Evolutionary conservation across 2,888 invertebrate genomes (phyloP).

Genomic region (Conchocele bisecta): DNA sequence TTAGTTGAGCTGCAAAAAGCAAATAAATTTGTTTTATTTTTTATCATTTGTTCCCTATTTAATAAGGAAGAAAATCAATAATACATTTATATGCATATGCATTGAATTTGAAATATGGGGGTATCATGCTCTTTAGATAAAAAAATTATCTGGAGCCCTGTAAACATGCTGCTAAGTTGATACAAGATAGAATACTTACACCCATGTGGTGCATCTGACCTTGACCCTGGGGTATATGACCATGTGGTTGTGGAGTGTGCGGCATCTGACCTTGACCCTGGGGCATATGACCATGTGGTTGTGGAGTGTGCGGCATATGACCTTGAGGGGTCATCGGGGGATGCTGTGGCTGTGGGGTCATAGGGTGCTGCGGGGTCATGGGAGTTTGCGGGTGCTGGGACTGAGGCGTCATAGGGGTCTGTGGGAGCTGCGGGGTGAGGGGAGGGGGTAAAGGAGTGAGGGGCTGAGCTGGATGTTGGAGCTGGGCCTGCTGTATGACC

Average conservation of each 20-base stretch:
- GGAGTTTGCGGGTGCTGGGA: neutral
- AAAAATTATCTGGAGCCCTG: too few relatives aligned
- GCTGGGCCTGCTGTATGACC: constrained; percentile 53
- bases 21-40: too few relatives aligned
- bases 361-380: constrained; percentile 4
- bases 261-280: neutral
- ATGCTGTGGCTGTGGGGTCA: constrained; percentile 52
- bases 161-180: too few relatives aligned
- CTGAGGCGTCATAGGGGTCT: constrained; percentile 42
- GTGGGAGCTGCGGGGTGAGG: constrained; percentile 42
- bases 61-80: too few relatives aligned
- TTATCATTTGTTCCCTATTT: too few relatives aligned
- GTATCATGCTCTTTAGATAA: too few relatives aligned
- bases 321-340: constrained; percentile 53
- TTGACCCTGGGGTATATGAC: neutral
- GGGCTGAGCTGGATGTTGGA: constrained; percentile 45
- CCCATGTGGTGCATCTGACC: too few relatives aligned
- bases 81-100: too few relatives aligned
- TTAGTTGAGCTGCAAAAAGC: too few relatives aligned
- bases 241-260: too few relatives aligned
- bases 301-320: constrained; percentile 48
- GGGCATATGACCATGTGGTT: constrained; percentile 10
- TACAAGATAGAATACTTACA: too few relatives aligned
- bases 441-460: constrained; percentile 34
- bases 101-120: too few relatives aligned